phyloP scores from a whole-genome alignment of 2,797 vertebrate species.

The Cryptoprocta ferox region DNA sequence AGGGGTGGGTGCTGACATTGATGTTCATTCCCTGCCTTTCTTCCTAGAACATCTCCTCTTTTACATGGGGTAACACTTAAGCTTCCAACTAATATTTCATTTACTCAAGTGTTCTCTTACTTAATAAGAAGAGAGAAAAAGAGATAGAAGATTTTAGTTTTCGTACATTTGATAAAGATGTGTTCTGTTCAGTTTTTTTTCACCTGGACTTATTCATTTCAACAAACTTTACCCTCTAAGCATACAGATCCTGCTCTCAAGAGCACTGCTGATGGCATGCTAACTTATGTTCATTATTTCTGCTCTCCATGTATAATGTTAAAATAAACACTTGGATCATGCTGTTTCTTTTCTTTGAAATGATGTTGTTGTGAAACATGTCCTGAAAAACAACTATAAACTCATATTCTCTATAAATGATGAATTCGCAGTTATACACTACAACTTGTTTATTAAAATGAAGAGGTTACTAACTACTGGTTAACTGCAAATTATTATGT shows the following conservation, averaged over 20 bases:
- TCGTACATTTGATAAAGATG: conserved; percentile 47
- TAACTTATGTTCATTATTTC: background rate
- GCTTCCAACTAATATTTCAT: background rate
- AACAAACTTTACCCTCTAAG: background rate
- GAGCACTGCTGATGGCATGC: background rate
- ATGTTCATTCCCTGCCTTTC: background rate
- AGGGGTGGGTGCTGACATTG: accelerated
- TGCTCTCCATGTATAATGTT: background rate
- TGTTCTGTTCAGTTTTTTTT: background rate
- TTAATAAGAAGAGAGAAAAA: conserved; percentile 1
- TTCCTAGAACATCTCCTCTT: background rate
- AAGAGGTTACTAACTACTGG: background rate
- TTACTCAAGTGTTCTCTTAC: background rate
- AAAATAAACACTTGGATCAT: background rate
- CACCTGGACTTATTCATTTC: background rate
- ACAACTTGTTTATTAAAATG: conserved; percentile 29
- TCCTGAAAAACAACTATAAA: conserved; percentile 56
- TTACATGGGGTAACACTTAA: background rate
- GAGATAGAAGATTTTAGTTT: background rate
- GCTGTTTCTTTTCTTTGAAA: conserved; percentile 2
- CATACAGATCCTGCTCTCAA: conserved; percentile 4
- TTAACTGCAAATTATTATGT: conserved; percentile 29
- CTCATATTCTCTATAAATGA: conserved; percentile 17
- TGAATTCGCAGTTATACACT: background rate
- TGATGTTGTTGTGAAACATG: conserved; percentile 36